Evolutionary conservation across 64 coral and sea anemone genomes (phyloP).

Genomic region (Orbicella faveolata): DNA sequence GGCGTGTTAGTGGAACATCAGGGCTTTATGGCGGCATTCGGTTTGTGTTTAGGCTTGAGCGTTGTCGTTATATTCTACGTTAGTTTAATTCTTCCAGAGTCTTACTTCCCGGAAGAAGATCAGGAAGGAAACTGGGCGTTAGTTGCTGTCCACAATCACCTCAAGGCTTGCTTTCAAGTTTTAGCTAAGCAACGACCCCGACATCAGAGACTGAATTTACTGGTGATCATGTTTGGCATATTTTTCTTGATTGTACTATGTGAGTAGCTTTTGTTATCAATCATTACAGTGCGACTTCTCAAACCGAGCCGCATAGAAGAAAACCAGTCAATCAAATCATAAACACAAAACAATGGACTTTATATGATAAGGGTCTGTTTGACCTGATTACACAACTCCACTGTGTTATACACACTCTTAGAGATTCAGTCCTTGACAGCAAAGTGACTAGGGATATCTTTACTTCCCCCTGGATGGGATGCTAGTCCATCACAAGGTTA

Average conservation of each 20-base stretch:
- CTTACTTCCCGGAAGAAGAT: slow-evolving; percentile 56
- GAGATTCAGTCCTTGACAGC: too few species aligned
- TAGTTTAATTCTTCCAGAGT: slow-evolving; percentile 68
- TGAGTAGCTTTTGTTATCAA: neutral
- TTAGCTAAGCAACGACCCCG: slow-evolving; percentile 16
- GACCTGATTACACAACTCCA: too few species aligned
- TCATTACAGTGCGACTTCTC: too few species aligned
- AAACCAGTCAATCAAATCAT: too few species aligned
- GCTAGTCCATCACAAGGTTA: too few species aligned
- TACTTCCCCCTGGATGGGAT: too few species aligned
- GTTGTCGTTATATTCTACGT: slow-evolving; percentile 59
- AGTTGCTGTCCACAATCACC: slow-evolving; percentile 50
- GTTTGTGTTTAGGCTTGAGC: slow-evolving; percentile 57
- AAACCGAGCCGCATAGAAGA: too few species aligned
- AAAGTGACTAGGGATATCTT: too few species aligned
- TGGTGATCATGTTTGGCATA: slow-evolving; percentile 59
- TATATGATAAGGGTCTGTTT: too few species aligned
- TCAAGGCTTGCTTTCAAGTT: slow-evolving; percentile 15
- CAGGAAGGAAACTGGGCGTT: slow-evolving; percentile 42
- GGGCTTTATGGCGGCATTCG: slow-evolving; percentile 82
- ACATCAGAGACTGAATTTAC: slow-evolving; percentile 23
- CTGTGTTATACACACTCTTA: too few species aligned
- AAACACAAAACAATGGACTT: too few species aligned
- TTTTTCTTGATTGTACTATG: slow-evolving; percentile 25
- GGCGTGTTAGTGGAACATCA: slow-evolving; percentile 71